Evolutionary conservation across 92 coral and sea anemone species (phyloP).

Genomic region (Phenganax marumi): DNA sequence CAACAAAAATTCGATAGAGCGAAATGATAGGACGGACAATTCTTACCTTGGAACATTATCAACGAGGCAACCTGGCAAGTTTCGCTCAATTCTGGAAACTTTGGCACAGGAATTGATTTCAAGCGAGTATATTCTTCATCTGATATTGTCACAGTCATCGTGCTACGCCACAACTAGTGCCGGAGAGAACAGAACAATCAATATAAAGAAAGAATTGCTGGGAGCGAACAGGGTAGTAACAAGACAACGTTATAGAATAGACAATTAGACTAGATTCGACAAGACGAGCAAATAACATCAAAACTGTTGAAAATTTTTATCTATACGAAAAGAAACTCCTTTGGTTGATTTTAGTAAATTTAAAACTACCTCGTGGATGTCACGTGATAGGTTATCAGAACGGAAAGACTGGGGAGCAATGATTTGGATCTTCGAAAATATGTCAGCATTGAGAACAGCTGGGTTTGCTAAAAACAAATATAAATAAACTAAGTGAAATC

Average conservation of each 20-base stretch:
- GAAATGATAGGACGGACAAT: background rate
- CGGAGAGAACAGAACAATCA: background rate
- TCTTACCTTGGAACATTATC: slow-evolving; percentile 27
- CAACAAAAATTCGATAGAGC: background rate
- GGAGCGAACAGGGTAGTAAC: background rate
- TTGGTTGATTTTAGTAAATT: too few relatives aligned
- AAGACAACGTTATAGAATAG: background rate
- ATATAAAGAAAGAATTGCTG: background rate
- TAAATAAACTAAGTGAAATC: too few relatives aligned
- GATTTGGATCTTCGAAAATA: slow-evolving; percentile 25
- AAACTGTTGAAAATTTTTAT: too few relatives aligned
- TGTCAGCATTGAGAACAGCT: slow-evolving; percentile 13
- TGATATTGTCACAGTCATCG: slow-evolving; percentile 15
- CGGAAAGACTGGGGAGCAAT: background rate
- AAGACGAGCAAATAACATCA: too few relatives aligned
- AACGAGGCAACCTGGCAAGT: background rate
- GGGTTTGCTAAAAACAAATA: slow-evolving; percentile 12
- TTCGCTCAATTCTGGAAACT: slow-evolving; percentile 25
- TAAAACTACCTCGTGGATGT: background rate
- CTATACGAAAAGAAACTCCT: too few relatives aligned
- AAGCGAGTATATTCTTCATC: slow-evolving; percentile 15
- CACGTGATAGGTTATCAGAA: background rate
- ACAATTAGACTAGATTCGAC: too few relatives aligned
- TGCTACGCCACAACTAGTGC: slow-evolving; percentile 25
- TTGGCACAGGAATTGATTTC: background rate